Evolutionary conservation across 2,797 vertebrate genomes (phyloP).

Genomic region (Chelidonichthys spinosus): DNA sequence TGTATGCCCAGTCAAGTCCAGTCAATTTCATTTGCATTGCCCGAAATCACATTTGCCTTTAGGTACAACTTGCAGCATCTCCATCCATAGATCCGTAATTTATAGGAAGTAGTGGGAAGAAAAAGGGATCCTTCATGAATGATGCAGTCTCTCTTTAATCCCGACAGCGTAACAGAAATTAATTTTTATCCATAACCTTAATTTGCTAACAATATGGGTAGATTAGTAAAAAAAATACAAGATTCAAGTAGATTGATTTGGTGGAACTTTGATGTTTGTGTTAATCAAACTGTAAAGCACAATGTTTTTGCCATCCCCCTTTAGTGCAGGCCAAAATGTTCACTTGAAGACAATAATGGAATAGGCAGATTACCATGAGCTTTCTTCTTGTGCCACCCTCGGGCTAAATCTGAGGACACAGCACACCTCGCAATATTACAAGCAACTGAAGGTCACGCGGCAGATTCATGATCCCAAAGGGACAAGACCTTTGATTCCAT

Average conservation of each 20-base stretch:
- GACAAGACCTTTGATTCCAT: slow-evolving; percentile 7
- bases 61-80: background rate
- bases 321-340: background rate
- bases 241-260: background rate
- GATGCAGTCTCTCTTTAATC: background rate
- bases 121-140: background rate
- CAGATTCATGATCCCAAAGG: background rate
- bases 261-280: background rate
- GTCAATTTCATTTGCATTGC: slow-evolving; percentile 4
- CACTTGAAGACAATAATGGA: background rate
- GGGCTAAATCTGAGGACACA: slow-evolving; percentile 1
- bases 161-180: background rate
- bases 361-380: background rate
- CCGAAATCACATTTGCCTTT: background rate
- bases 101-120: background rate
- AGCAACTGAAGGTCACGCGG: slow-evolving; percentile 10
- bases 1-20: slow-evolving; percentile 24
- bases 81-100: background rate
- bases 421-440: slow-evolving; percentile 10
- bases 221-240: background rate
- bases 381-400: background rate
- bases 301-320: background rate
- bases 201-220: background rate
- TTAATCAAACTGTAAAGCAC: background rate
- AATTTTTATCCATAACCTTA: background rate